Evolutionary conservation across 2,888 invertebrate species (phyloP).

Genomic region (Lasioglossum leucozonium): DNA sequence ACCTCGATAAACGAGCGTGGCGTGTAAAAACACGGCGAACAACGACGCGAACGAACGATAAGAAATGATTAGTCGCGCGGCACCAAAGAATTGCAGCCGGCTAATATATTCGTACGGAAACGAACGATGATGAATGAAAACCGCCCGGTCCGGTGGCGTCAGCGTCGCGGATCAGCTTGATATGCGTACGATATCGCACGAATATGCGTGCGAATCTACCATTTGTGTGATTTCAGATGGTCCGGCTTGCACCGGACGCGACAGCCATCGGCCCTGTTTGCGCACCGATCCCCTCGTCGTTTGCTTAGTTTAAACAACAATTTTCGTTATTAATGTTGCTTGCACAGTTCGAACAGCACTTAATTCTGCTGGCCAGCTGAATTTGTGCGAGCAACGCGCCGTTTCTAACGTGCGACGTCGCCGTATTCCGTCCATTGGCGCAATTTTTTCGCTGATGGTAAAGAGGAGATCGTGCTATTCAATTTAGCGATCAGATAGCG

Average conservation of each 20-base stretch:
- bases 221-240: constrained; percentile 16
- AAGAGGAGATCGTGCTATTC: background rate
- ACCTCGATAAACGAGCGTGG: constrained; percentile 40
- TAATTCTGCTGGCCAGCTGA: background rate
- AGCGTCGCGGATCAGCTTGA: background rate
- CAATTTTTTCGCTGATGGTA: background rate
- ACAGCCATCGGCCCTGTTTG: background rate
- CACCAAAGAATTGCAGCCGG: background rate
- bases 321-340: background rate
- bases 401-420: background rate
- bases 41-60: constrained; percentile 33
- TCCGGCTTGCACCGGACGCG: background rate
- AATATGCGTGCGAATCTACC: constrained; percentile 41
- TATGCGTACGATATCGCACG: constrained; percentile 8
- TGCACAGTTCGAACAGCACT: background rate
- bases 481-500: background rate
- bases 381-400: too few species aligned
- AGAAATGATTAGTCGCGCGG: constrained; percentile 37
- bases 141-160: background rate
- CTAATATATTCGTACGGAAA: constrained; percentile 32
- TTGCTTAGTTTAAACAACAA: constrained; percentile 5
- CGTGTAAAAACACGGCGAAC: constrained; percentile 31
- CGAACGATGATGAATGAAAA: constrained; percentile 35
- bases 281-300: background rate
- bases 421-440: background rate